Percentiles rank a stretch among this genome's conserved stretches.
These are phyloP conservation scores for Augochlorella aurata DNA, from an alignment of 2,888 invertebrate genomes.

Conservation along the genomic window DNA sequence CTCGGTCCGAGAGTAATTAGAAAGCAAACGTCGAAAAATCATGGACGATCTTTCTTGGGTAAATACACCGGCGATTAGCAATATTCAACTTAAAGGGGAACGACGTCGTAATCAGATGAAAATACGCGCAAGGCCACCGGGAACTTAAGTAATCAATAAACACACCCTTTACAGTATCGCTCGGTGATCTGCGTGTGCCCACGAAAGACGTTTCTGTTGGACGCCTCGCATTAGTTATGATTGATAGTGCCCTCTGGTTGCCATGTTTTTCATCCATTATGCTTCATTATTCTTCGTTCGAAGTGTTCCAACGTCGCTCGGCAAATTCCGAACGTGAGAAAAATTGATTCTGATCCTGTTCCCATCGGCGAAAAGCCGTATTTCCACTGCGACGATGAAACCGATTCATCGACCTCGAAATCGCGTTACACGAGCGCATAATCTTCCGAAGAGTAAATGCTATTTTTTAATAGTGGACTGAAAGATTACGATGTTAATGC, in stretches of 20 bases:
- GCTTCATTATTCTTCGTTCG: conserved; percentile 58
- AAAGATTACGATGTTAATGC: not conserved
- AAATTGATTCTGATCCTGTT: conserved; percentile 4
- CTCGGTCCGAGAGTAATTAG: conserved; percentile 6
- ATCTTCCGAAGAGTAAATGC: not conserved
- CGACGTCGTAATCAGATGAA: conserved; percentile 40
- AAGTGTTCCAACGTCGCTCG: conserved; percentile 46
- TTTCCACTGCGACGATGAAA: not conserved
- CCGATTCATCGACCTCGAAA: not conserved
- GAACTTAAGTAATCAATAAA: conserved; percentile 58
- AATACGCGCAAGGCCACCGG: conserved; percentile 29
- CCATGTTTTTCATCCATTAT: conserved; percentile 65
- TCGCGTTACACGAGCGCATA: not conserved
- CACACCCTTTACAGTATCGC: conserved; percentile 57
- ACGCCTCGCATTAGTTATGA: conserved; percentile 61
- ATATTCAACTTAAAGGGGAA: conserved; percentile 13
- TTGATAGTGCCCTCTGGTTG: conserved; percentile 58
- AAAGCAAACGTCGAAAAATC: conserved; percentile 16
- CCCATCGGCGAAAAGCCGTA: no score
- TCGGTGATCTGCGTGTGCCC: conserved; percentile 56
- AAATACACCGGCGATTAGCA: conserved; percentile 11
- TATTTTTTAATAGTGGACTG: not conserved
- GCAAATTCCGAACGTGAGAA: conserved; percentile 17
- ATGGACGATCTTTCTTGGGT: conserved; percentile 18
- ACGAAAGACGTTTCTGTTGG: conserved; percentile 57